Base-by-base conservation (phyloP, 2,888 invertebrate genomes). In the Trichopria drosophilae region DNA sequence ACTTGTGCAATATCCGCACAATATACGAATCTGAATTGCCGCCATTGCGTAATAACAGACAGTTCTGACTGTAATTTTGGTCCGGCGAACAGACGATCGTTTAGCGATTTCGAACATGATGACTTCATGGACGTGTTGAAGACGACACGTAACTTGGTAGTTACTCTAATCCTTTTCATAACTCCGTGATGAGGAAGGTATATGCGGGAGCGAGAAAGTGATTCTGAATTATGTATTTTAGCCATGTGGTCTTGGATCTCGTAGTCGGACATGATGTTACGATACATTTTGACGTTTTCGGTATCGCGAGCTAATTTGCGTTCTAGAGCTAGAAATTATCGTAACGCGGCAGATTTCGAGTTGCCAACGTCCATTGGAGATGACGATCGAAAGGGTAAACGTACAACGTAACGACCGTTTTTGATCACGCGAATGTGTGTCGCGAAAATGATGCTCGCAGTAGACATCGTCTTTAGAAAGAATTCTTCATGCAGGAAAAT, bases 361-460 rank as follows among this genome's bases (percentile, higher is more conserved):
- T 10, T 3, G 2, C 22, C 36, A 13, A 20, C 23, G n/a, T 4
- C 22, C 3, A 36, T n/a, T 4, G 36, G 36, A 5, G 22, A 23
- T 9, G 13, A 13, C 19, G 15, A 15, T 15, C 23, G 20, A 9
- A 36, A 36, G 2, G 54, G 49, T 4, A 59, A 9, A 6, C 54
- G 39, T 4, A 54, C 56, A 3, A 32, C 24, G 12, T 56, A 58
- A 1, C 48, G 40, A 3, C 56, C 51, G 6, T 45, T 19, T 1
- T 23, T 13, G 7, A n/a, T 47, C 19, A 9, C 57, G 51, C 12
- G 45, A 29, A 36, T 54, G 57, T 12, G 54, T 55, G 3, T n/a
- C 6, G 3, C 16, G 7, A 10, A 59, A 56, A n/a, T 55, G 51
- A 7, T 23, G 15, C 26, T 58, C 55, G 24, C 50, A 58, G 2